Conservation (phyloP, 2,797 vertebrate species). For the Cuniculus paca region DNA sequence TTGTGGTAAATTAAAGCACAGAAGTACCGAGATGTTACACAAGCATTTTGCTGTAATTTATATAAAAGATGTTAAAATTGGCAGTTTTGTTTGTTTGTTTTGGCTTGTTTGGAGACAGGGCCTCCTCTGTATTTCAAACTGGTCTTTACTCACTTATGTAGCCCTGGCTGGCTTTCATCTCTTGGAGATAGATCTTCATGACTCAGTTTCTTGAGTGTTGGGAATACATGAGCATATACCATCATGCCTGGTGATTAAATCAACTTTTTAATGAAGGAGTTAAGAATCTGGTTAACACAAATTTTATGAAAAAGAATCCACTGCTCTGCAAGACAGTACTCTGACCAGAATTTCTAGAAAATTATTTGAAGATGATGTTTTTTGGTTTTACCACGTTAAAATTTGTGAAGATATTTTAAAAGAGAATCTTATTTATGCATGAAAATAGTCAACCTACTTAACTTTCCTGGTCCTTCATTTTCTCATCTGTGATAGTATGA, state of each 20-base stretch:
- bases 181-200: background rate
- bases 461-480: background rate
- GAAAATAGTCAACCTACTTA: background rate
- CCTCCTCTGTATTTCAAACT: background rate
- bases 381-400: background rate
- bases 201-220: background rate
- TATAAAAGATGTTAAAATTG: background rate
- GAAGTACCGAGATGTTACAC: background rate
- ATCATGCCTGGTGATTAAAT: background rate
- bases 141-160: background rate
- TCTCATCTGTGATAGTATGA: background rate
- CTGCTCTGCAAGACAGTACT: background rate
- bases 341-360: background rate
- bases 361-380: background rate
- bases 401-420: slow-evolving; percentile 2
- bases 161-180: background rate
- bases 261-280: background rate
- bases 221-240: background rate
- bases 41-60: slow-evolving; percentile 16
- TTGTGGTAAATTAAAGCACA: background rate
- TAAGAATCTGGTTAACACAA: background rate
- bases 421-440: background rate
- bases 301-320: background rate
- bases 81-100: background rate
- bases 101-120: background rate